These are phyloP conservation scores for Platycheirus rosarum DNA, from an alignment of 2,888 invertebrate species.

Conservation along the genomic window DNA sequence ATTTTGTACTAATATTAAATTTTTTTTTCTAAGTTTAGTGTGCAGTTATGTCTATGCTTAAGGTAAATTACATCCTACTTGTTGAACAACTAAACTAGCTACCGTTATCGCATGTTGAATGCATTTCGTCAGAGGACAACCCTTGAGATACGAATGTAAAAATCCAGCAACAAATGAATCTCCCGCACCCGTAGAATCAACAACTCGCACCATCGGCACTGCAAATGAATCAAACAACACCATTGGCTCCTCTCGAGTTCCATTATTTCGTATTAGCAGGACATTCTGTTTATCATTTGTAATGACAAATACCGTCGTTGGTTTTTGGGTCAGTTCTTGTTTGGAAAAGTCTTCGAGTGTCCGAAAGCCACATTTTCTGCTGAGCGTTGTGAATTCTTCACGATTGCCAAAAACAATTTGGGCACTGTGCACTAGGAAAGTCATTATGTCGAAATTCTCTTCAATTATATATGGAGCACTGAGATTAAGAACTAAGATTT, in stretches of 20 bases:
- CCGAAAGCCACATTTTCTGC: constrained; percentile 75
- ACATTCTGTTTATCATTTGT: constrained; percentile 86
- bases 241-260: constrained; percentile 75
- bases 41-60: constrained; percentile 7
- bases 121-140: constrained; percentile 81
- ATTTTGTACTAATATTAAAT: constrained; percentile 60
- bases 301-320: constrained; percentile 84
- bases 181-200: constrained; percentile 85
- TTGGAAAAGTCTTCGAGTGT: constrained; percentile 75
- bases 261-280: constrained; percentile 82
- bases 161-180: constrained; percentile 86
- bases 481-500: constrained; percentile 84
- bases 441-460: constrained; percentile 81
- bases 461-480: constrained; percentile 84
- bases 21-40: constrained; percentile 2
- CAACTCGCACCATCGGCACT: constrained; percentile 82
- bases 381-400: constrained; percentile 83
- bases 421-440: constrained; percentile 82
- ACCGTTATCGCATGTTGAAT: constrained; percentile 82
- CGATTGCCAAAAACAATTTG: constrained; percentile 85
- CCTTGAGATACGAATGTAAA: constrained; percentile 83
- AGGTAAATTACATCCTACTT: constrained; percentile 83
- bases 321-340: constrained; percentile 71
- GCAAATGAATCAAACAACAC: constrained; percentile 77
- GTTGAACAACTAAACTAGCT: constrained; percentile 83